A percentile compares a stretch with the other conserved stretches of the same genome.
Evolutionary conservation across 2,797 vertebrate species (phyloP).

Genomic region (Lutjanus campechanus): DNA sequence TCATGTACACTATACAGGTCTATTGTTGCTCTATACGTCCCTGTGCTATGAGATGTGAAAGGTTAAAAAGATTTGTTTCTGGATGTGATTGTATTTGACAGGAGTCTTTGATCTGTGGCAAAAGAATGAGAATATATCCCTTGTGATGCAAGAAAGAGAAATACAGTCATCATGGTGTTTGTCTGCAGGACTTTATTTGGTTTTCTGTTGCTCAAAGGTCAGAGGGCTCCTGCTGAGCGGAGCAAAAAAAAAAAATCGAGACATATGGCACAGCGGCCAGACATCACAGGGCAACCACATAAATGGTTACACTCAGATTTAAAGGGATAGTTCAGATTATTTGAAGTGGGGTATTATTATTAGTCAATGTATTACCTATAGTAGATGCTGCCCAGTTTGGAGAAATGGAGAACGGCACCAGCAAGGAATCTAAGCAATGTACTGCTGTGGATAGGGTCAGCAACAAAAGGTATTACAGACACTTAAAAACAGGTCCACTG

Average conservation of each 20-base stretch:
- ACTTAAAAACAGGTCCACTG: too few relatives aligned
- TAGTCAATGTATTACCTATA: too few relatives aligned
- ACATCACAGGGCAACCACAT: conserved; percentile 17
- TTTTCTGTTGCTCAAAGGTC: conserved; percentile 65
- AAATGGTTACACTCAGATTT: conserved; percentile 41
- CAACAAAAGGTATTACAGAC: too few relatives aligned
- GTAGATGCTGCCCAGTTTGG: too few relatives aligned
- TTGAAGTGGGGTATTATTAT: too few relatives aligned
- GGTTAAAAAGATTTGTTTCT: conserved; percentile 45
- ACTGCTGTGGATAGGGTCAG: too few relatives aligned
- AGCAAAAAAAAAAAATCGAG: conserved; percentile 30
- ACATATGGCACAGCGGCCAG: neutral
- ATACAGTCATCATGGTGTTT: conserved; percentile 36
- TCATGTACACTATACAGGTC: conserved; percentile 31
- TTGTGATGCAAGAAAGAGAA: conserved; percentile 47
- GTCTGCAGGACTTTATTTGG: conserved; percentile 44
- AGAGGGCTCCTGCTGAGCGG: conserved; percentile 45
- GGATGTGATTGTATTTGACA: conserved; percentile 46
- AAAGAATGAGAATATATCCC: conserved; percentile 32
- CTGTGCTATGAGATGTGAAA: conserved; percentile 32
- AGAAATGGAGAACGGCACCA: too few relatives aligned
- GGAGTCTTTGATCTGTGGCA: conserved; percentile 48
- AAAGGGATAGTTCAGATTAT: too few relatives aligned
- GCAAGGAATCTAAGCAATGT: too few relatives aligned
- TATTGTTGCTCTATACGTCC: conserved; percentile 15